Conservation (phyloP, 2,888 invertebrate genomes). For the Sclerodermus sp. region DNA sequence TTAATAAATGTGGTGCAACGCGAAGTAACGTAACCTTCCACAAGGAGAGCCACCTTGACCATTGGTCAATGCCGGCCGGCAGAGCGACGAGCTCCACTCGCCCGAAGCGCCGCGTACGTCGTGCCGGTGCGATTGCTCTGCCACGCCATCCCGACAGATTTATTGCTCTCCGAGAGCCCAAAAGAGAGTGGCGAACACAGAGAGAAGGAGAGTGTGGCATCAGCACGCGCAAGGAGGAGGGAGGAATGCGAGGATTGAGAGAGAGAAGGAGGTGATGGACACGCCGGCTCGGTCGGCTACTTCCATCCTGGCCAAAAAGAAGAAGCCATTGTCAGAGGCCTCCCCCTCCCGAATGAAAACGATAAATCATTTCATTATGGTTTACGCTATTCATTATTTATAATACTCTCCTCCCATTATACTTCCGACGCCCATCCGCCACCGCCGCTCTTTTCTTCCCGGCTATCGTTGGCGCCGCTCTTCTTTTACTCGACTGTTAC, state of each 20-base stretch:
- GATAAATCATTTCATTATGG: conserved; percentile 44
- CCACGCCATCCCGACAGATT: conserved; percentile 33
- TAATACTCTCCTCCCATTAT: conserved; percentile 29
- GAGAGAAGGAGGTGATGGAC: conserved; percentile 1
- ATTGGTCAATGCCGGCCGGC: conserved; percentile 24
- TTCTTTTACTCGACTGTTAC: no score
- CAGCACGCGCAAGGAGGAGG: no score
- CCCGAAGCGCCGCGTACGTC: conserved; percentile 13
- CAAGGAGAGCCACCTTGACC: conserved; percentile 24
- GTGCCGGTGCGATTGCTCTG: conserved; percentile 16
- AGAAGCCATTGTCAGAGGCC: conserved; percentile 38
- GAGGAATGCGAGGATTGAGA: no score
- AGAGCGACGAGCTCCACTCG: conserved; percentile 16
- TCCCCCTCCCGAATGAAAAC: conserved; percentile 25
- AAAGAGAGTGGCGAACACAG: no score
- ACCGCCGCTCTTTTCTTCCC: conserved; percentile 1
- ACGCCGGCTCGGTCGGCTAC: conserved; percentile 1
- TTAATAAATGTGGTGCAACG: conserved; percentile 18
- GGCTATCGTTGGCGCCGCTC: background rate
- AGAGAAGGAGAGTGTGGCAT: no score
- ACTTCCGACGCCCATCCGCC: conserved; percentile 15
- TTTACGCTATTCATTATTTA: conserved; percentile 42
- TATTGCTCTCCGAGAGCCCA: conserved; percentile 28
- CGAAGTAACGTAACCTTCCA: conserved; percentile 21
- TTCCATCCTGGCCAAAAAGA: conserved; percentile 21